Evolutionary conservation across 2,113 vertebrate genomes (phyloP).

Genomic region (Spheniscus mendiculus): DNA sequence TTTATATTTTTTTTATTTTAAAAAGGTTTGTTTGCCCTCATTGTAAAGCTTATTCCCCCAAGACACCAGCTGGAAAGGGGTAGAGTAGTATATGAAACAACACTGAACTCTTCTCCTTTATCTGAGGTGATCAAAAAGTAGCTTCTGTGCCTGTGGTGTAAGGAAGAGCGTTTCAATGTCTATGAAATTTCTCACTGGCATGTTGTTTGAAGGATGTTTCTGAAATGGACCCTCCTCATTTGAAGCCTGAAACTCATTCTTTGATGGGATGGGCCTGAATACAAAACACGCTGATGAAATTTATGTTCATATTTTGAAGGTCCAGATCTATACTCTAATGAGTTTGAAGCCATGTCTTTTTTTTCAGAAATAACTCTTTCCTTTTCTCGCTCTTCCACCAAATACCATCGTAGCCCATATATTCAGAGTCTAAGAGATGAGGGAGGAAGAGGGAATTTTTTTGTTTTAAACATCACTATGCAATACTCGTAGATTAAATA

Average conservation of each 20-base stretch:
- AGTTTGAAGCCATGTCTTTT: not conserved
- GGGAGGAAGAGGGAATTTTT: not conserved
- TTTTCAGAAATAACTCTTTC: not conserved
- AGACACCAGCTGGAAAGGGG: not conserved
- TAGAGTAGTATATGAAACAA: not conserved
- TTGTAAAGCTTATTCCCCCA: not conserved
- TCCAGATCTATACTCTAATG: not conserved
- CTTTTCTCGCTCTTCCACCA: not conserved
- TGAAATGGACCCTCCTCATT: not conserved
- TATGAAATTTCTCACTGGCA: not conserved
- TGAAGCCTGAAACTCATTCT: not conserved
- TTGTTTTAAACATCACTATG: not conserved
- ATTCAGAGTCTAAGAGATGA: not conserved
- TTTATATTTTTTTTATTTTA: not conserved
- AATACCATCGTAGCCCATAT: not conserved
- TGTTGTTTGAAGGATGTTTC: not conserved
- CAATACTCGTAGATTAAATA: not conserved
- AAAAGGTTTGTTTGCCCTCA: not conserved
- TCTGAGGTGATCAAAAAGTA: not conserved
- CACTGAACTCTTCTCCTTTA: not conserved
- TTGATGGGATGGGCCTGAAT: not conserved
- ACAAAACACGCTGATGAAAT: not conserved
- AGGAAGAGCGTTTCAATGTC: not conserved
- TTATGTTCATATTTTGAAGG: not conserved
- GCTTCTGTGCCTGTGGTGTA: not conserved